Conservation (phyloP, 2,113 vertebrate species). For the Coracopsis vasa region DNA sequence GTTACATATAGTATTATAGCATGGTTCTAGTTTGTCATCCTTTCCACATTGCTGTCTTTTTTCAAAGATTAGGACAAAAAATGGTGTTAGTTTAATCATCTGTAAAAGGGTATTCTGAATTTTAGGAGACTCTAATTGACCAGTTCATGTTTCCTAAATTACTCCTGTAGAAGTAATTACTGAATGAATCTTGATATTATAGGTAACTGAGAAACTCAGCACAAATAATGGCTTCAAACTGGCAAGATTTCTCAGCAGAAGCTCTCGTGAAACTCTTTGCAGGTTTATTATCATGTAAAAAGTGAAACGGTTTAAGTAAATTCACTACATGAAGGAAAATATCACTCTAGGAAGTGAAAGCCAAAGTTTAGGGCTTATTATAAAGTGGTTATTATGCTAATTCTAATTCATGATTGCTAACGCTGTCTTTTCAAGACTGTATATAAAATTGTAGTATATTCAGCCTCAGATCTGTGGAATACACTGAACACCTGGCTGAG, state of each 20-base stretch:
- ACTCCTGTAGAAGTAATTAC: neutral
- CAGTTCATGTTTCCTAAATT: neutral
- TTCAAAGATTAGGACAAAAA: neutral
- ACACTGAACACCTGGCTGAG: neutral
- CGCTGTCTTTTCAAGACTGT: neutral
- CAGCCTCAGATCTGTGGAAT: neutral
- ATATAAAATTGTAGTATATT: neutral
- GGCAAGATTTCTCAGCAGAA: neutral
- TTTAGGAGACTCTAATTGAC: neutral
- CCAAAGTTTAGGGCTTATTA: neutral
- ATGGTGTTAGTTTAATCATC: neutral
- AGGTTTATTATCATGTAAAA: neutral
- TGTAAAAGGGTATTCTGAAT: neutral
- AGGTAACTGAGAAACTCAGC: neutral
- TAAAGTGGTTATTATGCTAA: neutral
- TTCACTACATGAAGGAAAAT: neutral
- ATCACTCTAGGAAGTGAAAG: neutral
- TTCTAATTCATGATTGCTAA: neutral
- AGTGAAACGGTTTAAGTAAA: neutral
- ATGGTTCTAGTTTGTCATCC: neutral
- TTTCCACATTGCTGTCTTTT: neutral
- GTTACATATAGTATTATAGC: neutral
- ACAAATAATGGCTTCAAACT: neutral
- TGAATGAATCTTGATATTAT: neutral
- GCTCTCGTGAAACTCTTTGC: neutral